Base-by-base conservation (phyloP, 2,797 vertebrate species). In the Brachymystax lenok region DNA sequence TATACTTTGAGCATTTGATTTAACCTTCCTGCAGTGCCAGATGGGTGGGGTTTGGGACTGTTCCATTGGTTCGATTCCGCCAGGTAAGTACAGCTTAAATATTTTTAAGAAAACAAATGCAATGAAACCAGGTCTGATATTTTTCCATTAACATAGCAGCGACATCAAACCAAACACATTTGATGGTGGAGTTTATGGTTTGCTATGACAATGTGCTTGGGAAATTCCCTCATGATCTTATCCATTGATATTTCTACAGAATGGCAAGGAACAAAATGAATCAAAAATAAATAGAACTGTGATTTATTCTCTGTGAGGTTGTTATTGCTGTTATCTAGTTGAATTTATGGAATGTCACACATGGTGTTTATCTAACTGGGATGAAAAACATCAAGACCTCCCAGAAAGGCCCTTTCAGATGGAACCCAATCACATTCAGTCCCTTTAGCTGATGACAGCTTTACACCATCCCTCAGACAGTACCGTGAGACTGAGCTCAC, bases 401-500 rank as follows among this genome's bases (percentile, higher is more conserved):
- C 91, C 89, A 92, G 87, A 83, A 88, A 88, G 89, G 82, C 74
- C 84, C 40, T 88, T 91, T 93, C 89, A 88, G 82, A 90, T 86
- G 81, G 87, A 88, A 89, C 86, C 84, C 84, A 91, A 91, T 87
- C 88, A 87, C 91, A 87, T 87, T 92, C 84, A 87, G 77, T 12
- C 52, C 78, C 86, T 88, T 84, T 84, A 79, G 78, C 87, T 80
- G 86, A 67, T 91, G 91, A 91, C 88, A 88, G 87, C 89, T 91
- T 93, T 88, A 90, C 89, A 92, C 89, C 87, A 86, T 83, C 88
- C 86, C 85, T 77, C 77, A 69, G 86, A 86, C 54, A 84, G 77
- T 90, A 91, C 85, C 89, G 90, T 92, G 91, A 92, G 91, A 93
- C 84, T 90, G 85, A 33, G 63, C 81, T 81, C 88, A 88, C 89